These are phyloP conservation scores for Garrulus glandarius DNA, from an alignment of 2,797 vertebrate genomes.

Conservation along the genomic window DNA sequence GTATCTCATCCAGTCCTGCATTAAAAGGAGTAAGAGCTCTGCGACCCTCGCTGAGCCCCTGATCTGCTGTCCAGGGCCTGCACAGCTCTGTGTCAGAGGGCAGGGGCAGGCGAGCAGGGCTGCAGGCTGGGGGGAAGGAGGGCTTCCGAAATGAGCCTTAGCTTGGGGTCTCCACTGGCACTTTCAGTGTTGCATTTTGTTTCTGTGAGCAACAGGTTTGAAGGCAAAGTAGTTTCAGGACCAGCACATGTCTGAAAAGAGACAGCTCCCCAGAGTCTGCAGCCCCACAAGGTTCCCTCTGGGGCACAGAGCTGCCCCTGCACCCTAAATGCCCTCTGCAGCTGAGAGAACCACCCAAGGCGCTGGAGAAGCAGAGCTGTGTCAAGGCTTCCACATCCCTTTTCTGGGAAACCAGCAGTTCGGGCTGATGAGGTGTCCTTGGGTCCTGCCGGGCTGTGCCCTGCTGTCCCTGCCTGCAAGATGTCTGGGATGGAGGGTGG, in stretches of 20 bases:
- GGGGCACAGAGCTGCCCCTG: background rate
- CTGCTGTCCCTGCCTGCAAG: background rate
- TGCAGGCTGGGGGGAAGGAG: background rate
- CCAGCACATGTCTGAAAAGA: background rate
- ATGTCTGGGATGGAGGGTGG: background rate
- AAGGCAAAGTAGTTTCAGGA: background rate
- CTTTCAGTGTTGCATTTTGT: background rate
- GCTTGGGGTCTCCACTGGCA: background rate
- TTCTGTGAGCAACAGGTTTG: background rate
- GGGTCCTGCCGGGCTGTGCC: background rate
- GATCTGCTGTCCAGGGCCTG: background rate
- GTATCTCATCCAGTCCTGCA: no score
- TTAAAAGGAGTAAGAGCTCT: background rate
- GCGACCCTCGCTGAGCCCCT: background rate
- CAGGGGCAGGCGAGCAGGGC: background rate
- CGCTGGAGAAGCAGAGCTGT: accelerated
- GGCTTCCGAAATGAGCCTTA: background rate
- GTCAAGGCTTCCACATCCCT: background rate
- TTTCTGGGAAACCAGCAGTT: background rate
- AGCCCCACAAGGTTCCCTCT: accelerated
- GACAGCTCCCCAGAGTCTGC: background rate
- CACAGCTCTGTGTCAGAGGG: background rate
- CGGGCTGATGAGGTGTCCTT: background rate
- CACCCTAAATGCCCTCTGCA: background rate
- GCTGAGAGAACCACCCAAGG: background rate